phyloP scores from a whole-genome alignment of 2,888 invertebrate species.

The Tipula unca region DNA sequence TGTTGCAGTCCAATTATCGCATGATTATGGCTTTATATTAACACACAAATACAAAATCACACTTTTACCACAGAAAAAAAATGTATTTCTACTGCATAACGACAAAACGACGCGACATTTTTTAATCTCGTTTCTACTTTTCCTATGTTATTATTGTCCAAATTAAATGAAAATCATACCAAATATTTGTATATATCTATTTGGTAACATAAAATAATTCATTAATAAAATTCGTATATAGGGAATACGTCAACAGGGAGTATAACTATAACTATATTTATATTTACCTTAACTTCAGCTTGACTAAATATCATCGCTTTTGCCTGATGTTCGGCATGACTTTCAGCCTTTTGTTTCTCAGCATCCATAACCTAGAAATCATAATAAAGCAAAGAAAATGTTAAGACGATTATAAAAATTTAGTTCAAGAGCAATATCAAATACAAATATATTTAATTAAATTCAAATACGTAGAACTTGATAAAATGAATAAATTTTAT shows the following conservation, averaged over 20 bases:
- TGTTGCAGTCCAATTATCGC: background rate
- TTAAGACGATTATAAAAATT: no score
- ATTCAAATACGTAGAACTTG: no score
- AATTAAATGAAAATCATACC: background rate
- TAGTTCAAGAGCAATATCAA: no score
- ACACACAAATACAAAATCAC: background rate
- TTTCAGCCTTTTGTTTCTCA: conserved; percentile 80
- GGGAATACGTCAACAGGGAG: no score
- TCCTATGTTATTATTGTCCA: background rate
- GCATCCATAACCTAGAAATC: conserved; percentile 75
- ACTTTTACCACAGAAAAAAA: background rate
- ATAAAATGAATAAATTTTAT: no score
- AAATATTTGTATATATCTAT: background rate
- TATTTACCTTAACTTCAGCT: conserved; percentile 63
- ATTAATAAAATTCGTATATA: no score
- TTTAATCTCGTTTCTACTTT: background rate
- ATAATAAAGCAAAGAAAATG: background rate
- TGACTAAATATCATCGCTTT: conserved; percentile 71
- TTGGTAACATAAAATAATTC: no score
- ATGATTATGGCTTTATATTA: background rate
- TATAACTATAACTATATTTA: background rate
- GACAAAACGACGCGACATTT: background rate
- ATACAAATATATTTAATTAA: no score
- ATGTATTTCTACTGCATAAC: background rate
- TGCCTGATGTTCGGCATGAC: conserved; percentile 78